Evolutionary conservation across 2,888 invertebrate species (phyloP), one percentile per base, ranked within the genome.

Genomic region (Aporophyla lueneburgensis): DNA sequence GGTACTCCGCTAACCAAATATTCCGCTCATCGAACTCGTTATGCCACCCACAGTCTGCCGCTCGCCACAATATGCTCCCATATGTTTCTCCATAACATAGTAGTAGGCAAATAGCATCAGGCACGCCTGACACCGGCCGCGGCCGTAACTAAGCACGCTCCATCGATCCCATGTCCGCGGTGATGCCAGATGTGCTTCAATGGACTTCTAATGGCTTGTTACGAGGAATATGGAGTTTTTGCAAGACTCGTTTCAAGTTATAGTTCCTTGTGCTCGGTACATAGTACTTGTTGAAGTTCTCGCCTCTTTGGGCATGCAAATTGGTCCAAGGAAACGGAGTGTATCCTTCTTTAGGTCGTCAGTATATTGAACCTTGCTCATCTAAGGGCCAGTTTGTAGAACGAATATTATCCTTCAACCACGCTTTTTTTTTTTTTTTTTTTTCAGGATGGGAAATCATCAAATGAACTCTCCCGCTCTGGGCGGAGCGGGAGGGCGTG

Each of bases 131-230:
- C 74, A 63, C 40, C 9, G 65, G 59, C 59, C 71, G 56, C 9
- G 65, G 59, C 59, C 71, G 56, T 81, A 84, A 77, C 71, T 72
- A 53, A 62, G 61, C 81, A 86, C 77, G 86, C 84, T 72, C 70
- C 80, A 80, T 77, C 81, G 77, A 53, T 56, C 71, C 6, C 68
- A 59, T 27, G 74, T 53, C 79, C 71, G 61, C 79, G 14, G 71
- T 75, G 73, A 66, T 74, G 65, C 67, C 65, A 63, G 84, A 56
- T 71, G 61, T 81, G 81, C 84, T 72, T 84, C 84, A 84, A 51
- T 75, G 72, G 71, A 59, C 74, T 56, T 40, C 71, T 76, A 83
- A 83, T 83, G 80, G 84, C 33, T 83, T 83, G 76, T 84, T 83
- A 80, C 73, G 27, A 40, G 74, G 58, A 76, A 53, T 54, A 82